Conservation (phyloP, 2,888 invertebrate species). For the Andrena haemorrhoa region DNA sequence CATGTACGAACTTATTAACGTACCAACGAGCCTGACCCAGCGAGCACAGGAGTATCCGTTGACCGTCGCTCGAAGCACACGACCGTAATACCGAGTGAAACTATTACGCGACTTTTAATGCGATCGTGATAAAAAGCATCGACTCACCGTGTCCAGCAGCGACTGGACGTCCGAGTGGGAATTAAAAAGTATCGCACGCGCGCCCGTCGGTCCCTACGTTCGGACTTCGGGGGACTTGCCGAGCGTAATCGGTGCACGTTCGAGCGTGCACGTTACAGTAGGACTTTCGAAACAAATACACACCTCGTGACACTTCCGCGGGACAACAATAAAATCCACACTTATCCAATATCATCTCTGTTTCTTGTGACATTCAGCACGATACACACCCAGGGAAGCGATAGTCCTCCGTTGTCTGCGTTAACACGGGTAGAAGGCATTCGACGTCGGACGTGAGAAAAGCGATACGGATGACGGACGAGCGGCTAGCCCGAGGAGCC, state of each 20-base stretch:
- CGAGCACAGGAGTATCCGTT: background rate
- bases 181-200: conserved; percentile 34
- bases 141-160: conserved; percentile 40
- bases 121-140: conserved; percentile 14
- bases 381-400: conserved; percentile 27
- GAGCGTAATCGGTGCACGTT: conserved; percentile 40
- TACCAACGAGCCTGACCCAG: conserved; percentile 6
- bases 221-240: background rate
- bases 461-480: background rate
- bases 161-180: conserved; percentile 14
- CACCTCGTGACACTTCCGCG: conserved; percentile 62
- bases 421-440: conserved; percentile 12
- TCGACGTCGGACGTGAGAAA: background rate
- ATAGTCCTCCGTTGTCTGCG: conserved; percentile 24
- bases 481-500: conserved; percentile 2
- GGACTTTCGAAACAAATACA: conserved; percentile 55
- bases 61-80: background rate
- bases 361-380: conserved; percentile 9
- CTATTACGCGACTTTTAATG: conserved; percentile 25
- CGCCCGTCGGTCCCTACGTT: conserved; percentile 5
- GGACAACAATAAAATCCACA: conserved; percentile 53
- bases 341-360: conserved; percentile 37
- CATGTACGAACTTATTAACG: conserved; percentile 6
- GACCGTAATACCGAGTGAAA: background rate
- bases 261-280: conserved; percentile 34